phyloP scores from a whole-genome alignment of 2,888 invertebrate genomes.

The Parapristionchus giblindavisi region DNA sequence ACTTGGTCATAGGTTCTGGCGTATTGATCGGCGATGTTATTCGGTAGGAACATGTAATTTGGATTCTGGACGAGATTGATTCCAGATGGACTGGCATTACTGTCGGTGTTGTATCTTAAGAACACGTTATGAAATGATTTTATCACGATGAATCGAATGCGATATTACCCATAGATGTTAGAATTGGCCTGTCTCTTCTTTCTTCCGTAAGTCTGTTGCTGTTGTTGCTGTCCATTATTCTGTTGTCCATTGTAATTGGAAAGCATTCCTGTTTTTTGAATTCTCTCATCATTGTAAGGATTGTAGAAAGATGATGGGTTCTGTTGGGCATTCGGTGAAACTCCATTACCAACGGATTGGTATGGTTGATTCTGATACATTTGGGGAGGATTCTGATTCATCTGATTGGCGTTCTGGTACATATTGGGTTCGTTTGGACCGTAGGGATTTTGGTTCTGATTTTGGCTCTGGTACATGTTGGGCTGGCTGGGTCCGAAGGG shows the following conservation, averaged over 20 bases:
- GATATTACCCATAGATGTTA: slow-evolving; percentile 36
- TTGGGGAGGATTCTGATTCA: slow-evolving; percentile 2
- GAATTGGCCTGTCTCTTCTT: slow-evolving; percentile 33
- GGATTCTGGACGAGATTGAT: slow-evolving; percentile 32
- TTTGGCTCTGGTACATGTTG: background rate
- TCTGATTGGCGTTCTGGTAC: background rate
- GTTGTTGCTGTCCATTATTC: background rate
- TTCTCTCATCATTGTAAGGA: slow-evolving; percentile 5
- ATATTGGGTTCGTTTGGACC: background rate
- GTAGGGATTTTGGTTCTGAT: background rate
- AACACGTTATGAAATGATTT: no score
- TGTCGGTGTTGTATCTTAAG: slow-evolving; percentile 36
- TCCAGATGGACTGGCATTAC: background rate
- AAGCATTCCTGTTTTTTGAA: no score
- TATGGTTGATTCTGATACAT: background rate
- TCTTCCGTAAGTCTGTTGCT: slow-evolving; percentile 9
- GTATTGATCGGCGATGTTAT: slow-evolving; percentile 33
- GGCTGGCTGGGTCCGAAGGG: background rate
- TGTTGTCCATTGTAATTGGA: background rate
- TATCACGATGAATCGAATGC: no score
- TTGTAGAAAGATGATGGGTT: slow-evolving; percentile 4
- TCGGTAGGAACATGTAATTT: slow-evolving; percentile 36
- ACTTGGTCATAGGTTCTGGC: slow-evolving; percentile 16
- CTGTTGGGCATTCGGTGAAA: background rate
- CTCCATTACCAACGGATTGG: background rate